Percentiles rank a stretch among this genome's conserved stretches.
Conservation (phyloP, 2,797 vertebrate genomes). For the Hipposideros larvatus region DNA sequence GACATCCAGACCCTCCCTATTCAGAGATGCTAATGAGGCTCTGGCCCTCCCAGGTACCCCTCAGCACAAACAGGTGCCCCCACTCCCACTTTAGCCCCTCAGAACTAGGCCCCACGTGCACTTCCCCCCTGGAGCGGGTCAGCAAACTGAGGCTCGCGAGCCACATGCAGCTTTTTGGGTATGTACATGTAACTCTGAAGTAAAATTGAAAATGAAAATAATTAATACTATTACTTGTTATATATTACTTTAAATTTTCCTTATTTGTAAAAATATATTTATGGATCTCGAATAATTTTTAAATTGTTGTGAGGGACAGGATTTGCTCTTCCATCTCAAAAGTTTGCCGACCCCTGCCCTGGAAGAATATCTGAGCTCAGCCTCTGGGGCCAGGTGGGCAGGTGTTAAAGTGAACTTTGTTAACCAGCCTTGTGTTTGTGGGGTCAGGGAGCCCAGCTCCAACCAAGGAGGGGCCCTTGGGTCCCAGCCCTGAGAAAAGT, state of each 20-base stretch:
- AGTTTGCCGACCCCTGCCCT: no score
- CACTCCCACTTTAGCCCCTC: not conserved
- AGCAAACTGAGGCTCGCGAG: no score
- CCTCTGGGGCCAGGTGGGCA: no score
- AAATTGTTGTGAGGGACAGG: no score
- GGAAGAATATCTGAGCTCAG: not conserved
- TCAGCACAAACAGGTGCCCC: not conserved
- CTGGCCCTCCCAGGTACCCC: not conserved
- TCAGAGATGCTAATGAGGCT: not conserved
- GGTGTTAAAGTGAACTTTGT: not conserved
- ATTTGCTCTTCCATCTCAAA: no score
- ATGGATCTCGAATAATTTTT: no score
- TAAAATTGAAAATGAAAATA: no score
- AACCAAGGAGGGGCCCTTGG: not conserved
- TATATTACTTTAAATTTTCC: no score
- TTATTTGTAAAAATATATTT: no score
- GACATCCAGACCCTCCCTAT: not conserved
- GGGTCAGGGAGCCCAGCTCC: not conserved
- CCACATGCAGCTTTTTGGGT: no score
- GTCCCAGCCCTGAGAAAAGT: not conserved
- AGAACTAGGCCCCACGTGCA: not conserved
- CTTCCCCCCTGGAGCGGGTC: not conserved
- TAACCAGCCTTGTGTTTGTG: not conserved
- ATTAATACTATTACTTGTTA: no score
- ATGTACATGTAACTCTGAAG: no score